These are phyloP conservation scores for Polydrusus tereticollis DNA, from an alignment of 2,888 invertebrate species.

Conservation along the genomic window DNA sequence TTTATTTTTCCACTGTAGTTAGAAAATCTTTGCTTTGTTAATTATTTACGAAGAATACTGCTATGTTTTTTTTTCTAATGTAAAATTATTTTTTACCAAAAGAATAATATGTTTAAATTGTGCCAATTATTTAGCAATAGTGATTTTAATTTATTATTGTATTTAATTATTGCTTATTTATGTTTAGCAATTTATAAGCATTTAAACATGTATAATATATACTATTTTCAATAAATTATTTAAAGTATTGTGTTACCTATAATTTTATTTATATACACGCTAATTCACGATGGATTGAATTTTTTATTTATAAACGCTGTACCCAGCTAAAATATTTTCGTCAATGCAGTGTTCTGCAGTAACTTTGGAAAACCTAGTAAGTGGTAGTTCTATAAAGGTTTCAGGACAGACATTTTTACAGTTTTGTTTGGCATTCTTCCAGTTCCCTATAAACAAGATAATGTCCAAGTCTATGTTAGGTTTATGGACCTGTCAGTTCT, in stretches of 20 bases:
- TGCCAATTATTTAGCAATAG: conserved; percentile 38
- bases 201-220: conserved; percentile 4
- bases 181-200: conserved; percentile 18
- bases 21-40: conserved; percentile 20
- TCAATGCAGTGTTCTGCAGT: too few relatives aligned
- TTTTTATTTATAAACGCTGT: too few relatives aligned
- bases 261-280: background rate
- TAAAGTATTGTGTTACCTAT: background rate
- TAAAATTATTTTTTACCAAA: conserved; percentile 18
- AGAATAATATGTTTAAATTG: conserved; percentile 30
- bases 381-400: too few relatives aligned
- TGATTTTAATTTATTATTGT: conserved; percentile 32
- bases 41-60: conserved; percentile 7
- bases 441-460: too few relatives aligned
- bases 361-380: too few relatives aligned
- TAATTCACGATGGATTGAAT: too few relatives aligned
- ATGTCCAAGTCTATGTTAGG: too few relatives aligned
- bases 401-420: too few relatives aligned
- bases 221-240: conserved; percentile 19
- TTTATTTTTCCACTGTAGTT: conserved; percentile 3
- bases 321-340: too few relatives aligned
- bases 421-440: too few relatives aligned
- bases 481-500: too few relatives aligned
- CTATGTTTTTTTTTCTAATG: background rate
- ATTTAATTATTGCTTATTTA: conserved; percentile 27